These are phyloP conservation scores for Rutilus rutilus DNA, from an alignment of 2,113 vertebrate genomes.

Conservation along the genomic window DNA sequence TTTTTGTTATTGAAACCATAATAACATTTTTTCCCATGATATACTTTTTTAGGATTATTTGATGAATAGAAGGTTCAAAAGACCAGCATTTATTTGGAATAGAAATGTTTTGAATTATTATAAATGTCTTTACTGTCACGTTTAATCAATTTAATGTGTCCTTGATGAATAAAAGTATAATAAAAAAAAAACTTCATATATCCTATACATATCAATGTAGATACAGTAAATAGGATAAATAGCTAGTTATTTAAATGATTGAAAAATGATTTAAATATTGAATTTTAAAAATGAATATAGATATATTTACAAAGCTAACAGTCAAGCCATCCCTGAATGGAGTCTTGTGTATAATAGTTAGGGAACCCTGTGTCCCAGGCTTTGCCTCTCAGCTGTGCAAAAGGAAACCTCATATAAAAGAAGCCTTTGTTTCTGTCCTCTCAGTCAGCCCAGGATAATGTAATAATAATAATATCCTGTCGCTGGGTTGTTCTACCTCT, in stretches of 20 bases:
- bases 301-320: not conserved
- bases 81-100: not conserved
- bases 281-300: not conserved
- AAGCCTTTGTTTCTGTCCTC: constrained; percentile 63
- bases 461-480: constrained; percentile 64
- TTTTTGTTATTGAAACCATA: not conserved
- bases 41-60: not conserved
- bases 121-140: not conserved
- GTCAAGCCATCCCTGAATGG: not conserved
- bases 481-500: constrained; percentile 60
- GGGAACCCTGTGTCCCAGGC: constrained; percentile 9
- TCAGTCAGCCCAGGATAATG: constrained; percentile 59
- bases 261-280: not conserved
- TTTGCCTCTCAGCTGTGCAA: constrained; percentile 51
- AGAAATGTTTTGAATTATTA: not conserved
- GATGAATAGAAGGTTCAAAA: not conserved
- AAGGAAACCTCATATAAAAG: constrained; percentile 62
- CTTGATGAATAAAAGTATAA: not conserved
- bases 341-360: not conserved
- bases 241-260: not conserved
- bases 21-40: not conserved
- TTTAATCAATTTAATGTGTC: not conserved
- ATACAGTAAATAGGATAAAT: not conserved
- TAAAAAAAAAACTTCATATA: not conserved
- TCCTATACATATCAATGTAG: not conserved